These are phyloP conservation scores for Drosophila nebulosa DNA, from an alignment of 1,140 invertebrate species.

Conservation along the genomic window DNA sequence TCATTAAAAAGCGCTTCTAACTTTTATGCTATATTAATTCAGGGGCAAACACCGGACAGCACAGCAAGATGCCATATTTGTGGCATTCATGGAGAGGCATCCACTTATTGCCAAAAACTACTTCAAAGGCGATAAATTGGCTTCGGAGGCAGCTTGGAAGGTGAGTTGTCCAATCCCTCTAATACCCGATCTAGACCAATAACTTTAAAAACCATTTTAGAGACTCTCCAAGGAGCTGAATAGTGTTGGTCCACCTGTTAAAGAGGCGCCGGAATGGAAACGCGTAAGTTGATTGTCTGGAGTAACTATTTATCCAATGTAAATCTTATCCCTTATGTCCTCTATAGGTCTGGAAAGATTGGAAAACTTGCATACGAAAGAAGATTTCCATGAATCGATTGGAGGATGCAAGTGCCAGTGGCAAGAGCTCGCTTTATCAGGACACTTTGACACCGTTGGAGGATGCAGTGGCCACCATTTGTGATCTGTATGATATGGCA, in stretches of 20 bases:
- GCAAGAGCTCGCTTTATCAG: constrained; percentile 54
- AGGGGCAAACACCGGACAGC: constrained; percentile 68
- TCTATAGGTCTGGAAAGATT: constrained; percentile 63
- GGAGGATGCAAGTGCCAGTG: constrained; percentile 46
- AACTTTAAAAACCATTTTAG: neutral
- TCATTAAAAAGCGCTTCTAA: too few relatives aligned
- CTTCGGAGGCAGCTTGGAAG: constrained; percentile 62
- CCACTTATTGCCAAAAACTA: constrained; percentile 64
- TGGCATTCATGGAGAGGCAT: constrained; percentile 63
- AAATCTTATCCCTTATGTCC: neutral
- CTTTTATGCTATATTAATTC: neutral
- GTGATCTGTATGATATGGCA: constrained; percentile 59
- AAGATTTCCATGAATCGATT: constrained; percentile 57
- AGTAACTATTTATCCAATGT: neutral
- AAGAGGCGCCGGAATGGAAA: constrained; percentile 58
- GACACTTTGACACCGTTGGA: constrained; percentile 59
- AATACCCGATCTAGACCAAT: neutral
- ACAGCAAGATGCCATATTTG: constrained; percentile 66
- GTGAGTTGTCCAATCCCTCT: neutral
- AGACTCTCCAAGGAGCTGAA: constrained; percentile 56
- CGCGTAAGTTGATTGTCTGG: constrained; percentile 12
- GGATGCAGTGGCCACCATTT: constrained; percentile 56
- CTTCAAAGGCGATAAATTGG: constrained; percentile 57
- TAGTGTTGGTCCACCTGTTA: constrained; percentile 54
- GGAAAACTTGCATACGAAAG: constrained; percentile 64